Evolutionary conservation across 2,113 vertebrate species (phyloP), one percentile per base, ranked within the genome.

Genomic region (Xenopus laevis): DNA sequence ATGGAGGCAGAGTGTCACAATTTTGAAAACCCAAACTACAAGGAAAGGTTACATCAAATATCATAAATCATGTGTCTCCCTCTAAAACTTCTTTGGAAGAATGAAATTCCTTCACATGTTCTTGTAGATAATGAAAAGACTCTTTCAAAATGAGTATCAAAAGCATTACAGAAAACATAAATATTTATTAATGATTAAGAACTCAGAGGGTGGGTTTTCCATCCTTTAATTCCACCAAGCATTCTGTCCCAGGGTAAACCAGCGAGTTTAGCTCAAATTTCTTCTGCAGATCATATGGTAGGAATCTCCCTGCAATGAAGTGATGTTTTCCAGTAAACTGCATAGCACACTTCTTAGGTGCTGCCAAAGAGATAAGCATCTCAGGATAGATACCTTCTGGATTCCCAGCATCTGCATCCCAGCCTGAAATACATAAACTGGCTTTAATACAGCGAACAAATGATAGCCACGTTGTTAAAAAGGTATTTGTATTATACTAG

Each of bases 261-360:
- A 95, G 96, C 13, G 92, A 88, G 83, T 94, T 91, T 65, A 98
- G 91, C 71, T 95, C 93, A 0, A 94, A 98, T 86, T 97, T 98
- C 79, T 95, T 94, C 84, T 94, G 95, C 81, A 98, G 86, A 17
- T 98, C 97, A 23, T 94, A 93, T 0, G 97, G 97, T 71, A 98
- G 88, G 86, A 95, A 98, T 9, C 97, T 90, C 45, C 96, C 96
- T 0, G 94, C 96, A 81, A 98, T 88, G 58, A 96, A 95, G 82
- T 98, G 97, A 45, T 85, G 86, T 82, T 95, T 94, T 71, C 96
- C 97, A 0, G 90, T 87, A 84, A 98, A 98, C 69, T 87, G 89
- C 1, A 85, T 79, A 4, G 95, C 89, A 0, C 93, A 96, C 69
- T 87, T 91, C 84, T 98, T 98, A 50, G 97, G 96, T 0, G 93